A percentile compares a stretch with the other conserved stretches of the same genome.
Conservation (phyloP, 2,888 invertebrate genomes). For the Netelia virgata region DNA sequence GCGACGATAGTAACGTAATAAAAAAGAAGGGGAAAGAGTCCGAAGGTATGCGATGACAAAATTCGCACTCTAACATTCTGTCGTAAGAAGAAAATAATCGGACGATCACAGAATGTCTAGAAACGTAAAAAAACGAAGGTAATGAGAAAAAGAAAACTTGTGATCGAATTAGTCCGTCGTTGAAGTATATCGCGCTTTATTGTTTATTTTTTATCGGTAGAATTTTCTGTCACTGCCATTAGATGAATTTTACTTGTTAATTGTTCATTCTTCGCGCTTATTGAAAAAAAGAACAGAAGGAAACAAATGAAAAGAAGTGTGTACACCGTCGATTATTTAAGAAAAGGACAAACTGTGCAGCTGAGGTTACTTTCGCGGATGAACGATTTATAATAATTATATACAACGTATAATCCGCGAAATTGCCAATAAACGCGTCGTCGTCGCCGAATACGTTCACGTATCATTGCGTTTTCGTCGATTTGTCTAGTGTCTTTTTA, state of each 20-base stretch:
- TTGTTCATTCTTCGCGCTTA: constrained; percentile 68
- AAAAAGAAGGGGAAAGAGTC: constrained; percentile 5
- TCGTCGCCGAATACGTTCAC: constrained; percentile 31
- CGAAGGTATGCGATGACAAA: constrained; percentile 19
- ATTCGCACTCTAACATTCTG: constrained; percentile 12
- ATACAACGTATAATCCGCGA: constrained; percentile 28
- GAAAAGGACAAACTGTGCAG: constrained; percentile 50
- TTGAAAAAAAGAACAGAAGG: not conserved
- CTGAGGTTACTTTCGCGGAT: constrained; percentile 44
- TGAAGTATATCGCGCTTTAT: constrained; percentile 56
- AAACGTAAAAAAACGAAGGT: constrained; percentile 9
- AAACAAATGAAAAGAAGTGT: constrained; percentile 30
- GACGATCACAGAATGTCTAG: constrained; percentile 26
- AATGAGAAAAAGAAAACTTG: constrained; percentile 38
- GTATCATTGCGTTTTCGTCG: constrained; percentile 18
- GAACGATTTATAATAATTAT: constrained; percentile 25
- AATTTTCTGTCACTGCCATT: constrained; percentile 79
- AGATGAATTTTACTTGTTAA: constrained; percentile 73
- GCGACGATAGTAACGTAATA: constrained; percentile 21
- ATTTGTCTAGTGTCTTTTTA: constrained; percentile 32
- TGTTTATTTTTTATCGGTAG: constrained; percentile 59
- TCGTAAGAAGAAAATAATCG: constrained; percentile 31
- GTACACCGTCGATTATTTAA: constrained; percentile 70
- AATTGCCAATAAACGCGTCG: constrained; percentile 1
- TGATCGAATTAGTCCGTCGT: constrained; percentile 63